A percentile compares a stretch with the other conserved stretches of the same genome.
phyloP scores from a whole-genome alignment of 2,113 vertebrate species.

The Oenanthe melanoleuca region DNA sequence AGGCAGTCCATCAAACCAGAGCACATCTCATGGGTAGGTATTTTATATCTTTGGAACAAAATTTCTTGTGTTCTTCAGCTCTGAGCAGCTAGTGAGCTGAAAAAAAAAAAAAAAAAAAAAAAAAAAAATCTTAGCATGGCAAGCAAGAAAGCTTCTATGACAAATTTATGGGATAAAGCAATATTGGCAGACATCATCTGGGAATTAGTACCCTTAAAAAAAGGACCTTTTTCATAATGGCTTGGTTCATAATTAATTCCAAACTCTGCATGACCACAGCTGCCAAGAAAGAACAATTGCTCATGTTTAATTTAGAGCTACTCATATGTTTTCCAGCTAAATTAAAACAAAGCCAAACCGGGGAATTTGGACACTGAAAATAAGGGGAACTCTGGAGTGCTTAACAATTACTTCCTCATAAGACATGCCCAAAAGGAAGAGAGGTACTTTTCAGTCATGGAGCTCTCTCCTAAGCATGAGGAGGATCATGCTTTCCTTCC shows the following conservation, averaged over 20 bases:
- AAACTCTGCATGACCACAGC: not conserved
- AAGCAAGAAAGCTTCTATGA: not conserved
- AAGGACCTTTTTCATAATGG: not conserved
- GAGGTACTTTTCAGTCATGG: conserved; percentile 44
- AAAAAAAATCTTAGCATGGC: not conserved
- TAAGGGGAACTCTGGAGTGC: conserved; percentile 29
- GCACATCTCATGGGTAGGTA: not conserved
- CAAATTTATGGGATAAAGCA: not conserved
- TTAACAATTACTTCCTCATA: conserved; percentile 47
- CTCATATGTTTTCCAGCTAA: not conserved
- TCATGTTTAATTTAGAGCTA: conserved; percentile 16
- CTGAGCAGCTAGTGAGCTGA: not conserved
- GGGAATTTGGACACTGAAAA: conserved; percentile 34
- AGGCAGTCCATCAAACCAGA: not conserved
- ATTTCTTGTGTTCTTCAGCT: not conserved
- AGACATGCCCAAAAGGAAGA: conserved; percentile 40
- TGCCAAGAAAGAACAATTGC: not conserved
- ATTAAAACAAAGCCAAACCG: not conserved
- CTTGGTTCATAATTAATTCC: conserved; percentile 30
- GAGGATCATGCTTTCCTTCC: not conserved
- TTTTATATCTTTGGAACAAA: not conserved
- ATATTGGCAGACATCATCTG: not conserved
- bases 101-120: not conserved
- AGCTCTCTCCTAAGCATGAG: conserved; percentile 40
- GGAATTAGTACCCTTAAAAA: not conserved